Percentiles rank a stretch among this genome's conserved stretches.
Evolutionary conservation across 2,113 vertebrate species (phyloP).

Genomic region (Holacanthus passer): DNA sequence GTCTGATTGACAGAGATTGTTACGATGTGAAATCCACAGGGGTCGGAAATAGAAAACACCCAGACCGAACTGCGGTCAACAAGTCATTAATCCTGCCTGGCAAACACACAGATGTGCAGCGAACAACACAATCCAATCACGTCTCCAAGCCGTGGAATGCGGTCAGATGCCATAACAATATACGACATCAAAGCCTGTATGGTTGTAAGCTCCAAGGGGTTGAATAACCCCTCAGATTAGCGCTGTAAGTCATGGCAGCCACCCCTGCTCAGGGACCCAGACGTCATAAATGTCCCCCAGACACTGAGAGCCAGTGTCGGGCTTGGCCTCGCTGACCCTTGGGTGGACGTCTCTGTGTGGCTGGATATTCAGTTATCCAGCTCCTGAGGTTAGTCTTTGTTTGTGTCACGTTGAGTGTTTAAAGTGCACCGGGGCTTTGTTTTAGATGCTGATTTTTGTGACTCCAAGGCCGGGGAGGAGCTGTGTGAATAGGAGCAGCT

Average conservation of each 20-base stretch:
- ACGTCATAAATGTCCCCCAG: constrained; percentile 80
- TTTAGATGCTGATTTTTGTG: constrained; percentile 63
- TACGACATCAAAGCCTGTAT: constrained; percentile 76
- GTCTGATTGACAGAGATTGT: constrained; percentile 44
- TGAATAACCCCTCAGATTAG: constrained; percentile 79
- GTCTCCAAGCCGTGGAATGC: constrained; percentile 56
- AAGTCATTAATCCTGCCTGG: constrained; percentile 70
- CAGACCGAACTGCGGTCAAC: constrained; percentile 44
- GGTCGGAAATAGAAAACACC: constrained; percentile 59
- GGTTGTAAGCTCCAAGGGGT: constrained; percentile 69
- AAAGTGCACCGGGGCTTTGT: constrained; percentile 63
- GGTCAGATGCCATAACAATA: constrained; percentile 79
- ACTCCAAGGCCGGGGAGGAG: constrained; percentile 23
- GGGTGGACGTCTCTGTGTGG: constrained; percentile 35
- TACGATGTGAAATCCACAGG: constrained; percentile 24
- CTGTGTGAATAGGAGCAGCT: constrained; percentile 72
- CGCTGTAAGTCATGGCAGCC: constrained; percentile 70
- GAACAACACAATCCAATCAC: constrained; percentile 73
- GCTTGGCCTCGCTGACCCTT: constrained; percentile 69
- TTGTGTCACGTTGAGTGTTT: constrained; percentile 58
- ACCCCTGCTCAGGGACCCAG: constrained; percentile 68
- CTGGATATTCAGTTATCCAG: constrained; percentile 41
- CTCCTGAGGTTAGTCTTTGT: constrained; percentile 64
- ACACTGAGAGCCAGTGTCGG: constrained; percentile 61
- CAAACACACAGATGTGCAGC: constrained; percentile 74